A percentile compares a stretch with the other conserved stretches of the same genome.
Evolutionary conservation across 2,797 vertebrate genomes (phyloP).

Genomic region (Danio jaintianensis): DNA sequence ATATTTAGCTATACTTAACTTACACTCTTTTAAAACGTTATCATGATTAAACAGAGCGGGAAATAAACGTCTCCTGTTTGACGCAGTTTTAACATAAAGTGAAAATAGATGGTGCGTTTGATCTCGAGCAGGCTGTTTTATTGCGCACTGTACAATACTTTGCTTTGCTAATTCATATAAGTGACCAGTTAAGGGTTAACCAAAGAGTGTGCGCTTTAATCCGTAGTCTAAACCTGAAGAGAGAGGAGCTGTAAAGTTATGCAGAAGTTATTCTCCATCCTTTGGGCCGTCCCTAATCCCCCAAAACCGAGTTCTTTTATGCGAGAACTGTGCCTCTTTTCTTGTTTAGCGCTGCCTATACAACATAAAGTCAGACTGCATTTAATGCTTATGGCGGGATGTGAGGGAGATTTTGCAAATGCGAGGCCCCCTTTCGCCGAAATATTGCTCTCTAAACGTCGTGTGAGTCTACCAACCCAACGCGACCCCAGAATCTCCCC

Average conservation of each 20-base stretch:
- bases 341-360: conserved; percentile 88
- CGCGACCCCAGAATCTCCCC: conserved; percentile 95
- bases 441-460: conserved; percentile 92
- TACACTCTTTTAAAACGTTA: too few relatives aligned
- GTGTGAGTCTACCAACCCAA: conserved; percentile 87
- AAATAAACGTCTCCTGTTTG: too few relatives aligned
- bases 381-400: conserved; percentile 99
- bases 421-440: conserved; percentile 89
- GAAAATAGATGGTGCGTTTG: too few relatives aligned
- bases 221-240: conserved; percentile 76
- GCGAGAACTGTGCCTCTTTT: conserved; percentile 87
- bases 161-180: background rate
- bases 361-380: conserved; percentile 99
- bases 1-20: too few relatives aligned
- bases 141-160: background rate
- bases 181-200: conserved; percentile 74
- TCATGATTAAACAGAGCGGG: too few relatives aligned
- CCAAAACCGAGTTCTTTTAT: conserved; percentile 86
- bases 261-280: conserved; percentile 87
- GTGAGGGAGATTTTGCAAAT: conserved; percentile 90
- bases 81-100: too few relatives aligned
- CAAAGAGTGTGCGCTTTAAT: conserved; percentile 66
- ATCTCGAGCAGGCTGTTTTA: background rate
- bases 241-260: conserved; percentile 86
- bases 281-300: conserved; percentile 85